These are phyloP conservation scores for Ecdyonurus torrentis DNA, from an alignment of 2,888 invertebrate genomes.

Conservation along the genomic window DNA sequence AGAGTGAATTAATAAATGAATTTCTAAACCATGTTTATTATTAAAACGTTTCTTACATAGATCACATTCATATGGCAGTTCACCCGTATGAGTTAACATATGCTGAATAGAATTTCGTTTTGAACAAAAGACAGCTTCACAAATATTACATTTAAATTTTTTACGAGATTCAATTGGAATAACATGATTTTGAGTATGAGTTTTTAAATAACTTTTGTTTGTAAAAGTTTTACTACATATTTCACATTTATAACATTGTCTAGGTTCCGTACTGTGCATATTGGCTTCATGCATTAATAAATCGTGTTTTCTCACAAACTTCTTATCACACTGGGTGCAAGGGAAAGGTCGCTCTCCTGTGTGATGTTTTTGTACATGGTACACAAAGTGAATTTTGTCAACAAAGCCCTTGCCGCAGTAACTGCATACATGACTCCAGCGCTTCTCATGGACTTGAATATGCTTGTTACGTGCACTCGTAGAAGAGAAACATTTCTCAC, in stretches of 20 bases:
- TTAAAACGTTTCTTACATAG: background rate
- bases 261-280: background rate
- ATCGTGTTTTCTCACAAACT: background rate
- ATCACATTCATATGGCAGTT: background rate
- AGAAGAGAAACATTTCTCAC: background rate
- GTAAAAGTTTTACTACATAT: background rate
- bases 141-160: background rate
- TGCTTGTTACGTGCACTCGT: background rate
- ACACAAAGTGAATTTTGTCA: background rate
- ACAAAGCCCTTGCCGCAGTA: background rate
- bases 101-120: background rate
- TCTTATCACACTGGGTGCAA: background rate
- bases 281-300: background rate
- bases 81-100: background rate
- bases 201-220: background rate
- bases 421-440: background rate
- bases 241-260: background rate
- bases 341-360: background rate
- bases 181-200: background rate
- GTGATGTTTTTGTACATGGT: background rate
- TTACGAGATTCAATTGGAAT: background rate
- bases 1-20: background rate
- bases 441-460: background rate
- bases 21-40: background rate
- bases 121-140: background rate